Conservation (phyloP, 2,888 invertebrate genomes). For the Lepidochrysops patricia region DNA sequence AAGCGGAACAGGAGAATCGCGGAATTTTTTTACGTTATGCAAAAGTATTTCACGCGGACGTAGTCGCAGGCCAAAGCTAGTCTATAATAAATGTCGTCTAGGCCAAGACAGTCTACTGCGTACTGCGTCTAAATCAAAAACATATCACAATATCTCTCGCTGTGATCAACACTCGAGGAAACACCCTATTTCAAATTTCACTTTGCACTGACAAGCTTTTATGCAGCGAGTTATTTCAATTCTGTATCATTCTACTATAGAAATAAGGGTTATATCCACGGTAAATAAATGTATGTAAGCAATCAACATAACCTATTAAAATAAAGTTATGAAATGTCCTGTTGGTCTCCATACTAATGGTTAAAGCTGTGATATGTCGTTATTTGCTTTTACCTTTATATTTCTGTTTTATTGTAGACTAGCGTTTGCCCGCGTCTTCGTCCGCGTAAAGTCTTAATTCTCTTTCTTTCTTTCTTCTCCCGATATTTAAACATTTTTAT, state of each 20-base stretch:
- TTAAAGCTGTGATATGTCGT: neutral
- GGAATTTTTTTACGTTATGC: no score
- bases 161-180: neutral
- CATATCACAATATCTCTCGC: neutral
- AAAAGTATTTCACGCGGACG: no score
- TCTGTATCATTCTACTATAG: neutral
- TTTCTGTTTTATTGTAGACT: neutral
- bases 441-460: no score
- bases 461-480: no score
- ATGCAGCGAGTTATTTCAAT: neutral
- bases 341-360: neutral
- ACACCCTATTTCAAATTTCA: constrained; percentile 1
- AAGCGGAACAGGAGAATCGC: no score
- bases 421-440: no score
- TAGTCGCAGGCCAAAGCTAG: no score
- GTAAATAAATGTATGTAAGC: neutral
- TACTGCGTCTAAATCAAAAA: neutral
- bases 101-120: no score
- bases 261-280: neutral
- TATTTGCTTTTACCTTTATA: neutral
- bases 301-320: constrained; percentile 11
- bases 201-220: neutral
- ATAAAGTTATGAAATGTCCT: constrained; percentile 1
- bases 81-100: no score
- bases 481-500: no score